Conservation (phyloP, 2,888 invertebrate genomes). For the Hypselothyrea guttata region DNA sequence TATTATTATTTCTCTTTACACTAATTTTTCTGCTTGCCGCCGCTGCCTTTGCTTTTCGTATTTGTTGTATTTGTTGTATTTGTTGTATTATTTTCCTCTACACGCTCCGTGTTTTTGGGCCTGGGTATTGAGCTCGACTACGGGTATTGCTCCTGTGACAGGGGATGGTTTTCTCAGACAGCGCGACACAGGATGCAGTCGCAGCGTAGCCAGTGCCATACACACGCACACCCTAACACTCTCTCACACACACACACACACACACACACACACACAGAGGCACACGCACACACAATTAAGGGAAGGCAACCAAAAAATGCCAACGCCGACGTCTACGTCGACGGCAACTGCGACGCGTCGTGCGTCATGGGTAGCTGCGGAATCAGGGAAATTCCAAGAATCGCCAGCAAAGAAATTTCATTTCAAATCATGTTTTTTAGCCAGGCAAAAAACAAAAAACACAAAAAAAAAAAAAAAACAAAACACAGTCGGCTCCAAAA, state of each 20-base stretch:
- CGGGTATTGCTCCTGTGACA: constrained; percentile 28
- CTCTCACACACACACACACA: constrained; percentile 8
- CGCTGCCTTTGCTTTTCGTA: too few relatives aligned
- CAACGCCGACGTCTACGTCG: constrained; percentile 18
- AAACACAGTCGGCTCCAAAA: too few relatives aligned
- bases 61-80: too few relatives aligned
- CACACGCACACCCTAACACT: constrained; percentile 3
- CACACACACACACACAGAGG: constrained; percentile 1
- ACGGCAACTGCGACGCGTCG: constrained; percentile 25
- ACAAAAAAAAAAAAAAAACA: too few relatives aligned
- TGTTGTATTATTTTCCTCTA: too few relatives aligned
- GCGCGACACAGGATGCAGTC: constrained; percentile 53
- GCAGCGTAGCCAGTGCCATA: constrained; percentile 32
- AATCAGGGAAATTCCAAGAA: constrained; percentile 58
- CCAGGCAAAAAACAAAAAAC: too few relatives aligned
- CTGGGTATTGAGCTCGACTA: too few relatives aligned
- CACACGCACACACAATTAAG: constrained; percentile 47
- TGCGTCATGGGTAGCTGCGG: constrained; percentile 44
- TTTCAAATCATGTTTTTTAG: constrained; percentile 45
- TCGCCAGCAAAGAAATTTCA: constrained; percentile 48
- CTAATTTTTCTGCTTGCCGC: constrained; percentile 48
- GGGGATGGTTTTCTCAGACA: constrained; percentile 49
- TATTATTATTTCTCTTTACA: constrained; percentile 19
- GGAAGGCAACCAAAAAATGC: constrained; percentile 55
- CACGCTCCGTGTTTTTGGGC: constrained; percentile 4